Evolutionary conservation across 2,797 vertebrate species (phyloP).

Genomic region (Psittacula echo): DNA sequence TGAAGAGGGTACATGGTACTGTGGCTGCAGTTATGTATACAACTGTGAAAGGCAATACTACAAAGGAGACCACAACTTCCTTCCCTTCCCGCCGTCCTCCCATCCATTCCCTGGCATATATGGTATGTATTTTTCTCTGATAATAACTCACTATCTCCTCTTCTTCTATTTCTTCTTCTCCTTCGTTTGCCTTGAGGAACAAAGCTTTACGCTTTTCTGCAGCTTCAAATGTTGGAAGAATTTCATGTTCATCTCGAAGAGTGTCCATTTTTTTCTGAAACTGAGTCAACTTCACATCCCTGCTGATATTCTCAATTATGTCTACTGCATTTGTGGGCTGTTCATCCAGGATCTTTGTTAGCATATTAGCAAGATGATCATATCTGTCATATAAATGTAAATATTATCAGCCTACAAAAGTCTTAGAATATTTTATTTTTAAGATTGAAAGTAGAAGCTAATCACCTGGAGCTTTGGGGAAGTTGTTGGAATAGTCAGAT

Average conservation of each 20-base stretch:
- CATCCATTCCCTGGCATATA: neutral
- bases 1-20: neutral
- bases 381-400: constrained; percentile 80
- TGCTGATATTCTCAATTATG: constrained; percentile 89
- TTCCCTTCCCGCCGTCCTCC: neutral
- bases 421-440: neutral
- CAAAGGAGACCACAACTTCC: neutral
- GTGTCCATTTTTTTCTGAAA: constrained; percentile 81
- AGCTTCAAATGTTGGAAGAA: constrained; percentile 73
- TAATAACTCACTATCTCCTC: constrained; percentile 77
- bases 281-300: constrained; percentile 83
- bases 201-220: constrained; percentile 84
- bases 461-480: neutral
- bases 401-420: neutral
- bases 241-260: constrained; percentile 77
- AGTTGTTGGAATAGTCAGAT: neutral
- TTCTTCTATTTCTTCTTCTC: constrained; percentile 60
- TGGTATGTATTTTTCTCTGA: neutral
- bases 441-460: neutral
- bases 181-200: constrained; percentile 75
- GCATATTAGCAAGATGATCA: constrained; percentile 87
- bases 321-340: constrained; percentile 86
- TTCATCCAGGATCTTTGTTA: constrained; percentile 89
- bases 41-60: neutral
- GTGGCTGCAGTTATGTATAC: neutral